These are phyloP conservation scores for Danaus chrysippus DNA, from an alignment of 2,888 invertebrate species.

Conservation along the genomic window DNA sequence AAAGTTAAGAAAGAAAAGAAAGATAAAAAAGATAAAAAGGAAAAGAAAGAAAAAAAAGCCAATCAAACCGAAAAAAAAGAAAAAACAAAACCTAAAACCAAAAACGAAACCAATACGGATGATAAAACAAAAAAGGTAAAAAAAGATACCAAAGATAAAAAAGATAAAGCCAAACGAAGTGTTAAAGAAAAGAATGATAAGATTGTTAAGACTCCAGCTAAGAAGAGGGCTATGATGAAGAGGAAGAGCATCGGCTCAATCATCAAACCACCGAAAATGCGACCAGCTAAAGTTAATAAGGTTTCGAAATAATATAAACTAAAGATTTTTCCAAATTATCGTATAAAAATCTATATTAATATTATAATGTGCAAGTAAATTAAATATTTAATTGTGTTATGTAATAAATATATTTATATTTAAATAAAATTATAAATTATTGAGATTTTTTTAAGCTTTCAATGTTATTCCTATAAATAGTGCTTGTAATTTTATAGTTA, in stretches of 20 bases:
- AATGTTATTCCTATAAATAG: no score
- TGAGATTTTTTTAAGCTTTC: no score
- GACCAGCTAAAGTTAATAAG: conserved; percentile 39
- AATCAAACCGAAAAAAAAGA: conserved; percentile 19
- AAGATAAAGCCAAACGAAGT: conserved; percentile 24
- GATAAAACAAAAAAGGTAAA: conserved; percentile 16
- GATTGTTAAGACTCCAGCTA: conserved; percentile 42
- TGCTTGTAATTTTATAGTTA: no score
- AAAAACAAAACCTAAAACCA: conserved; percentile 13
- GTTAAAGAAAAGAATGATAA: conserved; percentile 24
- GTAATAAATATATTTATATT: no score
- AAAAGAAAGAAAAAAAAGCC: conserved; percentile 26
- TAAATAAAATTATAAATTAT: no score
- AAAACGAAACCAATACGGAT: conserved; percentile 19
- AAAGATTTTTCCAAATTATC: no score
- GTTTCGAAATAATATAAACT: not conserved
- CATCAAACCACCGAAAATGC: conserved; percentile 69
- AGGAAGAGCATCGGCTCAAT: conserved; percentile 64
- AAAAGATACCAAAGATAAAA: conserved; percentile 26
- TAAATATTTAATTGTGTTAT: no score
- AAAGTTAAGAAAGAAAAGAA: conserved; percentile 38
- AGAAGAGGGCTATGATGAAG: conserved; percentile 52
- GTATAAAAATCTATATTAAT: no score
- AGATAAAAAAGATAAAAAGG: conserved; percentile 37
- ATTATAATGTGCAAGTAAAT: no score